These are phyloP conservation scores for Rhagonycha fulva DNA, from an alignment of 2,888 invertebrate genomes.

Conservation along the genomic window DNA sequence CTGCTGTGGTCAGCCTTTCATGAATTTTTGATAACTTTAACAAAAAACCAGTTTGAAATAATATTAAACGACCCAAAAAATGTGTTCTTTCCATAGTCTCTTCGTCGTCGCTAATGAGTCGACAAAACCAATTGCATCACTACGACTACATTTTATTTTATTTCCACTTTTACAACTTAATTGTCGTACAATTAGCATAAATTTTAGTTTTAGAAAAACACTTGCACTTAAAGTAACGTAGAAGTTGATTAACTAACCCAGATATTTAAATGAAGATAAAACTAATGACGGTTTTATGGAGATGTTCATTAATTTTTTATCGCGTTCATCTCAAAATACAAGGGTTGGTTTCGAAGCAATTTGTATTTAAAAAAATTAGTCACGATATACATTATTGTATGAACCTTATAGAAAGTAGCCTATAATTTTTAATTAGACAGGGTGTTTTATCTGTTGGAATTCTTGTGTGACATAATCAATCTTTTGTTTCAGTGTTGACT, in stretches of 20 bases:
- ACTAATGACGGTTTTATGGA: neutral
- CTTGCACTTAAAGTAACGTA: conserved; percentile 1
- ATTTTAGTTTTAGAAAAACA: neutral
- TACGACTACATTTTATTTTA: neutral
- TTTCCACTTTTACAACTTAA: neutral
- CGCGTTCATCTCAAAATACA: neutral
- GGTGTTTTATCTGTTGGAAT: neutral
- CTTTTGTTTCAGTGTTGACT: neutral
- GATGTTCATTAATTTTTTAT: neutral
- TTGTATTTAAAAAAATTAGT: neutral
- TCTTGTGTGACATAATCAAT: neutral
- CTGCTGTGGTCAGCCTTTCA: neutral
- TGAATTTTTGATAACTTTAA: neutral
- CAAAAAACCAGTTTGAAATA: neutral
- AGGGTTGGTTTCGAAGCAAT: neutral
- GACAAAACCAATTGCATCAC: neutral
- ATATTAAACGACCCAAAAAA: neutral
- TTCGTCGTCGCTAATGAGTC: neutral
- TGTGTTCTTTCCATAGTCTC: neutral
- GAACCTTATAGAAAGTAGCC: neutral
- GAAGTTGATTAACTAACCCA: neutral
- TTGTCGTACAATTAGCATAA: neutral
- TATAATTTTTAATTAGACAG: neutral
- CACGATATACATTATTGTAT: neutral
- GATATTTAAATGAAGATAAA: conserved; percentile 13